phyloP scores from a whole-genome alignment of 2,797 vertebrate species.

The Neosilurus mollespiculum region DNA sequence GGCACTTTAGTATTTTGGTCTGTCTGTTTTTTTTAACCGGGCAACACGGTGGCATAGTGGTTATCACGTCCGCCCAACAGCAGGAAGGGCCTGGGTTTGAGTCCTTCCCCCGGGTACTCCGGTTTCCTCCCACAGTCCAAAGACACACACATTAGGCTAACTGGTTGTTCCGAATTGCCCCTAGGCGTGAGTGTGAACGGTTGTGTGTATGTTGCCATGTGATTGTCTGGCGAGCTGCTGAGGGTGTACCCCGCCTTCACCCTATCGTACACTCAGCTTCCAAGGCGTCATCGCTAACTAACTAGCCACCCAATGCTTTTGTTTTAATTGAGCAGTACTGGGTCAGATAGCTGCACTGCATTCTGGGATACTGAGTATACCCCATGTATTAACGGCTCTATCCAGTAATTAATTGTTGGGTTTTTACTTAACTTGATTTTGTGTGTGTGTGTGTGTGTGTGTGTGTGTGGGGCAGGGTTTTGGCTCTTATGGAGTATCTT shows the following conservation, averaged over 20 bases:
- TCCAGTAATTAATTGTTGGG: background rate
- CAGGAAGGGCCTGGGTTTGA: too few species aligned
- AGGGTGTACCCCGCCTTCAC: too few species aligned
- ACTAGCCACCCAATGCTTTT: background rate
- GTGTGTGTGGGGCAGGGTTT: conserved; percentile 80
- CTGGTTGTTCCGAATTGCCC: too few species aligned
- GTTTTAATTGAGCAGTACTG: background rate
- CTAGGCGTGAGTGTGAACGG: too few species aligned
- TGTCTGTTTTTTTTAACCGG: background rate
- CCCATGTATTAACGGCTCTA: background rate
- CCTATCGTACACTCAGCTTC: background rate
- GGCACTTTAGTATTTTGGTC: background rate
- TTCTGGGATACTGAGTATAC: background rate
- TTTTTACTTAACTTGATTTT: background rate
- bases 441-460: conserved; percentile 15
- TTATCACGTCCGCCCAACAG: too few species aligned
- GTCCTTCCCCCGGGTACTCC: too few species aligned
- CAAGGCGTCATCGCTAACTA: background rate
- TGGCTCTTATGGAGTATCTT: conserved; percentile 95
- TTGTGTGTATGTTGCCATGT: too few species aligned
- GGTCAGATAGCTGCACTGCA: background rate
- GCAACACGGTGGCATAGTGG: too few species aligned
- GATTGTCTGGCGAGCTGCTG: too few species aligned
- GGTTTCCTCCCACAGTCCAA: too few species aligned
- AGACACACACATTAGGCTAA: too few species aligned